Percentiles rank a stretch among this genome's conserved stretches.
These are phyloP conservation scores for Orthosia incerta DNA, from an alignment of 2,888 invertebrate species.

Conservation along the genomic window DNA sequence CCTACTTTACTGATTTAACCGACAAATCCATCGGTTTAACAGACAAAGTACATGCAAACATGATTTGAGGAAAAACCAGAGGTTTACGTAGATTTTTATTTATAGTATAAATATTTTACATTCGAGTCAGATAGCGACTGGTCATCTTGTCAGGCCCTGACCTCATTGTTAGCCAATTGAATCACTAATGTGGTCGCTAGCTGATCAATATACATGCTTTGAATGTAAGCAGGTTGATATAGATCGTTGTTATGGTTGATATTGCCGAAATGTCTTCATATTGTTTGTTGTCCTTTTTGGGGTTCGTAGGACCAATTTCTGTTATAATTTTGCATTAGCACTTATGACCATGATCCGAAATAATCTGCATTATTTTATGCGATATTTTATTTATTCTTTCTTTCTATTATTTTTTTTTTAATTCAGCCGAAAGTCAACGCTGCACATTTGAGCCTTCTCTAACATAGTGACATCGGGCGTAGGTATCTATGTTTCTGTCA, in stretches of 20 bases:
- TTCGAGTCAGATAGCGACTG: conserved; percentile 41
- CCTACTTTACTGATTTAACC: conserved; percentile 9
- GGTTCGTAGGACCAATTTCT: not conserved
- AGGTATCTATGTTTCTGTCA: too few relatives aligned
- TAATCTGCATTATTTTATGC: too few relatives aligned
- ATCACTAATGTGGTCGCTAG: conserved; percentile 38
- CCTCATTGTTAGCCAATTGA: conserved; percentile 55
- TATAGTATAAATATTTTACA: conserved; percentile 34
- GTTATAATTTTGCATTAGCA: too few relatives aligned
- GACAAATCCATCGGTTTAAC: not conserved
- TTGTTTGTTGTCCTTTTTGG: not conserved
- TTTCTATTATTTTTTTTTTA: too few relatives aligned
- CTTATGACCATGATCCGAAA: too few relatives aligned
- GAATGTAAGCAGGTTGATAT: conserved; percentile 21
- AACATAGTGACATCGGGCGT: too few relatives aligned
- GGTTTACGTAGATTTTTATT: conserved; percentile 8
- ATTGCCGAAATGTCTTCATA: conserved; percentile 25
- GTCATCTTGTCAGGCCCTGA: conserved; percentile 55
- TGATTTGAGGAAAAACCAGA: conserved; percentile 34
- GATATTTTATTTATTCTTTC: too few relatives aligned
- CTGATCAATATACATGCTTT: conserved; percentile 50
- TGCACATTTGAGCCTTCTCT: too few relatives aligned
- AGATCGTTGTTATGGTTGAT: conserved; percentile 3
- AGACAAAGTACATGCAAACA: not conserved
- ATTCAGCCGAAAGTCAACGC: too few relatives aligned